Base-by-base conservation (phyloP, 2,888 invertebrate genomes). In the Macropis europaea region DNA sequence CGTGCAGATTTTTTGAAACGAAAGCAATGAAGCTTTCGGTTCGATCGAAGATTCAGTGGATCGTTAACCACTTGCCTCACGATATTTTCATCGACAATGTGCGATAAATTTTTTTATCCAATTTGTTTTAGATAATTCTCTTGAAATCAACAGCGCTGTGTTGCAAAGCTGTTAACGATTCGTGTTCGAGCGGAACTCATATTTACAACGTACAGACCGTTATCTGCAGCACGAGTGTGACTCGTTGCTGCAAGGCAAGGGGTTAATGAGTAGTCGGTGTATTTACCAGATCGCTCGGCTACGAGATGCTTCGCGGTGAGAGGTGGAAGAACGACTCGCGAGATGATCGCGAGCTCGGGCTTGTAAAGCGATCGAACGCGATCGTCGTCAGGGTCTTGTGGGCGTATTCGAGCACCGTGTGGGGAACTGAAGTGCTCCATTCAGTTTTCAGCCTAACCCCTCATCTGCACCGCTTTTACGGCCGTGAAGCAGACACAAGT, bases 301-400 rank as follows among this genome's bases (percentile, higher is more conserved):
- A 59, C 54, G 75, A 68, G 83, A 82, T 84, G 82, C 63, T 81
- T 79, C 79, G 75, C 76, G 80, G 73, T 74, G 82, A 81, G 69
- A 76, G 82, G 79, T 76, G 77, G 76, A 79, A 77, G 75, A 78
- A 79, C 81, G 77, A 85, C 85, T 85, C 79, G 62, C 72, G 61
- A 77, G 68, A 60, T 73, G 40, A 73, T 73, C 63, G 69, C 67
- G 66, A 56, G 47, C 59, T 62, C 79, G 53, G 22, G 60, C 75
- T 61, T 67, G 63, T 72, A 73, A 69, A 77, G 72, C 57, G 60
- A 59, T 69, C 77, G 67, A 67, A 79, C 77, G 69, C 69, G 63
- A 26, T 63, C 42, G 62, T 73, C 73, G n/a, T 73, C 73, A 54
- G 75, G 59, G 68, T 62, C 56, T 61, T 67, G 78, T 80, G 80